Conservation (phyloP, 2,797 vertebrate genomes). For the Chanos chanos region DNA sequence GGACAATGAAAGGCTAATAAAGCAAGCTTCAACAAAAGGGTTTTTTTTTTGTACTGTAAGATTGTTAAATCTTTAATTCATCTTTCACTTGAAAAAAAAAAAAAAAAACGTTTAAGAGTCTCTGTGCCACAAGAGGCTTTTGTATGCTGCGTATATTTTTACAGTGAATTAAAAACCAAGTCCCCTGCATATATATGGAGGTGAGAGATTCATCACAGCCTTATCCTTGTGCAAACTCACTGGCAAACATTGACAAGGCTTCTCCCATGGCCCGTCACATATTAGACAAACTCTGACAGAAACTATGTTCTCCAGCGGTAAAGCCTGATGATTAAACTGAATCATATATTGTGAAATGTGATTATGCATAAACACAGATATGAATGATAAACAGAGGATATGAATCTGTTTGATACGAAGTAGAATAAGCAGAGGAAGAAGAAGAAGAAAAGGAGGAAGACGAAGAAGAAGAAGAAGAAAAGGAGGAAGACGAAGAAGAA, state of each 20-base stretch:
- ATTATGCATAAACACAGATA: slow-evolving; percentile 61
- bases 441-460: slow-evolving; percentile 25
- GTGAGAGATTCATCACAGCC: slow-evolving; percentile 59
- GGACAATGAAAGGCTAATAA: slow-evolving; percentile 7
- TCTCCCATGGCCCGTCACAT: slow-evolving; percentile 60
- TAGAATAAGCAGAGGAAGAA: too few species aligned
- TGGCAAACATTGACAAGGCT: slow-evolving; percentile 69
- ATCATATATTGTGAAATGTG: slow-evolving; percentile 60
- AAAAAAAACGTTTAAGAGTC: slow-evolving; percentile 44
- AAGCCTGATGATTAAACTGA: slow-evolving; percentile 58
- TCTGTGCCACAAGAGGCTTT: slow-evolving; percentile 32
- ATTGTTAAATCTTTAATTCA: slow-evolving; percentile 25
- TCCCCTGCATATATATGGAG: slow-evolving; percentile 53
- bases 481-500: too few species aligned
- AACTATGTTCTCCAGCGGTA: slow-evolving; percentile 51
- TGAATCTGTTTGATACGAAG: slow-evolving; percentile 48
- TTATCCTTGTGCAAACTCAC: slow-evolving; percentile 65
- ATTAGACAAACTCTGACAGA: slow-evolving; percentile 65
- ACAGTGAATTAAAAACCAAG: slow-evolving; percentile 44
- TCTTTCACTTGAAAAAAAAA: slow-evolving; percentile 11
- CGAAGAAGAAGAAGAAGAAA: neutral
- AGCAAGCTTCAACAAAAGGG: slow-evolving; percentile 28
- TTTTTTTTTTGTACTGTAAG: slow-evolving; percentile 22
- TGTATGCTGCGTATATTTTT: slow-evolving; percentile 33
- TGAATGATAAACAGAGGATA: slow-evolving; percentile 55